phyloP scores from a whole-genome alignment of 1,140 invertebrate genomes.

The Atopsyche davidsoni region DNA sequence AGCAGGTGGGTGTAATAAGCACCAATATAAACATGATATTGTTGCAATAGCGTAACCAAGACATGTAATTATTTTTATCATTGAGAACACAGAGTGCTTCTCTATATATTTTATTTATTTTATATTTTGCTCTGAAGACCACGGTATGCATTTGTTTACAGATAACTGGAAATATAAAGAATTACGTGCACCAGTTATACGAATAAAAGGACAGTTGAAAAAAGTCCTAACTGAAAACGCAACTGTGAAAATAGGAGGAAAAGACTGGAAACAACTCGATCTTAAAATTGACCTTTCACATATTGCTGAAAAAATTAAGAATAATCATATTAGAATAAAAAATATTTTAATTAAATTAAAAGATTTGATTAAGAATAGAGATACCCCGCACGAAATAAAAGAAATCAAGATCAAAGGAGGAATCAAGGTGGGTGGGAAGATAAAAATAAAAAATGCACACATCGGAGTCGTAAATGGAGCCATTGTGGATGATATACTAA shows the following conservation, averaged over 20 bases:
- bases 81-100: neutral
- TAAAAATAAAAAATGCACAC: conserved; percentile 29
- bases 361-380: conserved; percentile 20
- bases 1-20: too few species aligned
- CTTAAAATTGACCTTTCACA: conserved; percentile 14
- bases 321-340: conserved; percentile 20
- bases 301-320: conserved; percentile 18
- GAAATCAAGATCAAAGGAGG: conserved; percentile 23
- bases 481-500: conserved; percentile 19
- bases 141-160: conserved; percentile 26
- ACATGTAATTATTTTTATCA: too few species aligned
- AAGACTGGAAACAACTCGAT: conserved; percentile 19
- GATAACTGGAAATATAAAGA: conserved; percentile 29
- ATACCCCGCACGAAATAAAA: conserved; percentile 7
- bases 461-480: conserved; percentile 16
- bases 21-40: too few species aligned
- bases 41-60: too few species aligned
- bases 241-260: conserved; percentile 16
- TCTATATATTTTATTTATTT: conserved; percentile 1
- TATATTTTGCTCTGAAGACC: too few species aligned
- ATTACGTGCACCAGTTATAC: conserved; percentile 21
- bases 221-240: conserved; percentile 14
- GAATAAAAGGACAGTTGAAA: conserved; percentile 18
- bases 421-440: conserved; percentile 32
- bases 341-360: conserved; percentile 17